Conservation (phyloP, 2,797 vertebrate genomes). For the Thripadectes ignobilis region DNA sequence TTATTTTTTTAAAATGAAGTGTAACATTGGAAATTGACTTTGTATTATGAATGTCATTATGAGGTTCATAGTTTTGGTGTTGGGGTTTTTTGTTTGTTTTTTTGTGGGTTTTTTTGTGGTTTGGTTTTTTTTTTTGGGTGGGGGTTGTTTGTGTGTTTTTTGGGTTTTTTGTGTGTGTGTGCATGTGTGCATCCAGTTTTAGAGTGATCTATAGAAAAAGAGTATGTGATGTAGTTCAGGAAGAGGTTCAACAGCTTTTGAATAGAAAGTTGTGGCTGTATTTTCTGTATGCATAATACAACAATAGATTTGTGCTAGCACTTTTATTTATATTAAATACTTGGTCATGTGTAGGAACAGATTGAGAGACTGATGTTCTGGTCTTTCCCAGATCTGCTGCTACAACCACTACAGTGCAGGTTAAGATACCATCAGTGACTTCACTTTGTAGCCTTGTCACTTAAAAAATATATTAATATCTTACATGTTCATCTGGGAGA, state of each 20-base stretch:
- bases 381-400: background rate
- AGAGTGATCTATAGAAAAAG: background rate
- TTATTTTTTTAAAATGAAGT: background rate
- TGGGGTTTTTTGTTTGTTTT: too few species aligned
- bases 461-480: background rate
- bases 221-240: background rate
- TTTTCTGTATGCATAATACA: background rate
- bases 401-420: background rate
- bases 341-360: background rate
- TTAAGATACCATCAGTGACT: background rate
- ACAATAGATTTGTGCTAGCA: background rate
- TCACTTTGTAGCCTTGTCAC: background rate
- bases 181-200: background rate
- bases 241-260: background rate
- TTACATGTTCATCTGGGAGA: background rate
- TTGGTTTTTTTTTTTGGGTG: too few species aligned
- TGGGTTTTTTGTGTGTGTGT: background rate
- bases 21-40: background rate
- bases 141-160: too few species aligned
- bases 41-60: background rate
- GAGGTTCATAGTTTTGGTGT: background rate
- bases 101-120: too few species aligned
- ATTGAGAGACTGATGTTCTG: background rate
- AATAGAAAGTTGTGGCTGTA: background rate
- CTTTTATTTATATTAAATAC: background rate